These are phyloP conservation scores for Alloplasta piceator DNA, from an alignment of 2,888 invertebrate species.

Conservation along the genomic window DNA sequence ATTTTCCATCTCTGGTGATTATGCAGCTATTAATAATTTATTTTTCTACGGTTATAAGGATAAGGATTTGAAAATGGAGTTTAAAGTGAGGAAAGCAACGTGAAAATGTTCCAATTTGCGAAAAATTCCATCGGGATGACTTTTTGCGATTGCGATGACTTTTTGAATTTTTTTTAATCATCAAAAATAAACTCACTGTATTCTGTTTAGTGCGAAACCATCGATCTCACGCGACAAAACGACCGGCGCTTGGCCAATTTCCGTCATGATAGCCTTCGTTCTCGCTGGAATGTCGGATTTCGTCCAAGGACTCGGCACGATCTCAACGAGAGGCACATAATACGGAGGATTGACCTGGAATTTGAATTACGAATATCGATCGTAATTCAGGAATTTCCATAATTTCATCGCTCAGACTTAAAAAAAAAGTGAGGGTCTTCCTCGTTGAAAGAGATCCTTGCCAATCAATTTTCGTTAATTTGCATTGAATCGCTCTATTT, in stretches of 20 bases:
- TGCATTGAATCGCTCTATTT: constrained; percentile 1
- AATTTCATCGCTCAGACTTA: no score
- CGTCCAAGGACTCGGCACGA: constrained; percentile 98
- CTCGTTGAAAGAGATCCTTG: no score
- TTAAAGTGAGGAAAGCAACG: no score
- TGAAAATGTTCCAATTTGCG: no score
- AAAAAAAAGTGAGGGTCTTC: no score
- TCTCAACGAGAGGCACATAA: constrained; percentile 96
- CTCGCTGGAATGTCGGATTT: constrained; percentile 89
- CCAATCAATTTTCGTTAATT: not conserved
- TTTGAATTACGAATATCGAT: not conserved
- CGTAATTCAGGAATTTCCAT: not conserved
- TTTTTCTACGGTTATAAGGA: no score
- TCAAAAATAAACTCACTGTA: constrained; percentile 87
- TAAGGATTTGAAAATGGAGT: no score
- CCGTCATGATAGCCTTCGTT: constrained; percentile 91
- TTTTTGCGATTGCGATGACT: no score
- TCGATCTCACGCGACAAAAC: constrained; percentile 93
- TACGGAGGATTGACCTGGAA: constrained; percentile 95
- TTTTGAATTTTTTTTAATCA: not conserved
- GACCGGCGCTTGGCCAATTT: constrained; percentile 96
- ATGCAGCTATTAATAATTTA: no score
- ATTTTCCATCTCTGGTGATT: no score
- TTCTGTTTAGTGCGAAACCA: constrained; percentile 96
- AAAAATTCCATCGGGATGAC: no score